Evolutionary conservation across 2,888 invertebrate genomes (phyloP).

Genomic region (Oscheius myriophilus): DNA sequence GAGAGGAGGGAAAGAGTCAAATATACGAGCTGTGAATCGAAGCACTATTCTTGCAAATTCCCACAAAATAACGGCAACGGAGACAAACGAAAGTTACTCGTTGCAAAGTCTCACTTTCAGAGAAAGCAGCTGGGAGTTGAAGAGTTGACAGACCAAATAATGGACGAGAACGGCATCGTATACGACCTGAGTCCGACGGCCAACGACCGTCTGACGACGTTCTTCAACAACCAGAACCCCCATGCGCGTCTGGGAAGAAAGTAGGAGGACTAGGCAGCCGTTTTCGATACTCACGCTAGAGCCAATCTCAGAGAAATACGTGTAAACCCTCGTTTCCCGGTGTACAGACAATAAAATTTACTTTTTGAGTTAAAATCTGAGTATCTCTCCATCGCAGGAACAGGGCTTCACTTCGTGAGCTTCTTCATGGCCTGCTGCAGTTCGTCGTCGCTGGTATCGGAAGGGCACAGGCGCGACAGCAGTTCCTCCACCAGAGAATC

Average conservation of each 20-base stretch:
- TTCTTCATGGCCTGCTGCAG: neutral
- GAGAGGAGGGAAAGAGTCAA: too few relatives aligned
- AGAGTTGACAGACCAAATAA: constrained; percentile 47
- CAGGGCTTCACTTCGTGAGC: constrained; percentile 1
- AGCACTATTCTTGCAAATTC: too few relatives aligned
- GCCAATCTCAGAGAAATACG: too few relatives aligned
- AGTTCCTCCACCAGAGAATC: constrained; percentile 14
- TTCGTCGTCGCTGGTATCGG: constrained; percentile 3
- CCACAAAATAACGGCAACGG: too few relatives aligned
- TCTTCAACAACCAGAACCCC: constrained; percentile 27
- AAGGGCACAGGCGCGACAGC: neutral
- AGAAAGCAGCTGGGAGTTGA: constrained; percentile 48
- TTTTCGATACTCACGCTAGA: too few relatives aligned
- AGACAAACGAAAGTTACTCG: too few relatives aligned
- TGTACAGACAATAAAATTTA: too few relatives aligned
- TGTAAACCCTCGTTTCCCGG: too few relatives aligned
- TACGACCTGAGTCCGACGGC: constrained; percentile 50
- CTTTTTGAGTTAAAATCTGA: too few relatives aligned
- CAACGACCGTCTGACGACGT: constrained; percentile 36
- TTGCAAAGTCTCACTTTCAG: constrained; percentile 29
- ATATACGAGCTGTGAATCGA: too few relatives aligned
- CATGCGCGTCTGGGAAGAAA: constrained; percentile 16
- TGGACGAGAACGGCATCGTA: constrained; percentile 54
- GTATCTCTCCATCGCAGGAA: too few relatives aligned
- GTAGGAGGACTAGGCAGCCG: neutral